Base-by-base conservation (phyloP, 2,113 vertebrate species). In the Perccottus glenii region DNA sequence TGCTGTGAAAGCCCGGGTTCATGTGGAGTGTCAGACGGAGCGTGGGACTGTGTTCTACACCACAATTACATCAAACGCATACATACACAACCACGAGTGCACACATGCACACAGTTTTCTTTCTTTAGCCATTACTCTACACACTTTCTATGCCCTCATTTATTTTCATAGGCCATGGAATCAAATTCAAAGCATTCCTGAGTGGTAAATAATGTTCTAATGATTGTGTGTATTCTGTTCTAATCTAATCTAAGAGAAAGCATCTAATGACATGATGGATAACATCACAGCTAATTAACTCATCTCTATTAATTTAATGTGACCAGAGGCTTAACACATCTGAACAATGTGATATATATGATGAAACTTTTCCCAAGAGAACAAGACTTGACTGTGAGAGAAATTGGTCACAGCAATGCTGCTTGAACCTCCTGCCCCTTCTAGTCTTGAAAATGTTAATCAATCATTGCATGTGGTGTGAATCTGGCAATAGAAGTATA, bases 41-140 rank as follows among this genome's bases (percentile, higher is more conserved):
- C 81, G 80, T 90, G 86, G 82, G 88, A 88, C 66, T 81, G 48
- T 49, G 56, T 19, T 69, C 59, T 15, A 44, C 75, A 73, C 74
- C 66, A 87, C 80, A 84, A 84, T 70, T 65, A 78, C 63, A 78
- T 83, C 77, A 83, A 81, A 83, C 77, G 27, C 70, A 68, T 44
- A 62, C 79, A 73, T 85, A 1, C 70, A 42, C 70, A 14, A 55
- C 10, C 51, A 48, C 0, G 44, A 56, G 46, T 19, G 12, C 48
- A 58, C 61, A 19, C 43, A 35, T 47, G 52, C 45, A 12, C n/a
- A 62, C 50, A 61, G 58, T 43, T n/a, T 8, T n/a, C 43, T 9
- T 5, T 44, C 40, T 19, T 10, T 0, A 27, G 19, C 19, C 27
- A 8, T 19, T 60, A 38, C 10, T 72, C 6, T 19, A 6, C 48